Evolutionary conservation across 2,113 vertebrate genomes (phyloP), one percentile per base, ranked within the genome.

Genomic region (Pseudolaguvia tuberculata): DNA sequence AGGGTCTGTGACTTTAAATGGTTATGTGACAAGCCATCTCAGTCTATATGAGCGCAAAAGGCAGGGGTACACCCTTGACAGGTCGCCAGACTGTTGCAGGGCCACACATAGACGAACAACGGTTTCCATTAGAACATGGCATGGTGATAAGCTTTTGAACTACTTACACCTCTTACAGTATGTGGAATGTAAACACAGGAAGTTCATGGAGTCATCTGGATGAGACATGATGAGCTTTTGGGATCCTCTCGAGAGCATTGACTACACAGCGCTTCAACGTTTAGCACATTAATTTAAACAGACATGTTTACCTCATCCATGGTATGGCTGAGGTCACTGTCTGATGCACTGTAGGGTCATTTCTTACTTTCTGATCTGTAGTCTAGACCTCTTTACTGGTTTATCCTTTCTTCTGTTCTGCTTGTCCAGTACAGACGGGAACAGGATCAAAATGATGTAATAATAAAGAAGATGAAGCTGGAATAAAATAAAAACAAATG

Each of bases 281-380:
- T 70, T 71, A 63, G 62, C 29, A 47, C 31, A 42, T n/a, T 58
- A 52, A 5, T n/a, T 70, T 61, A 57, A 76, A 68, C 63, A 69
- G 50, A 53, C 3, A 14, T 18, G 20, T 68, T n/a, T 25, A 68
- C 25, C 13, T 75, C 42, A 75, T 25, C 5, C 45, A 51, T 20
- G n/a, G 18, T 35, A 14, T 51, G 48, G 66, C 29, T 52, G 67
- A 70, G 27, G 18, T 61, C 56, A 70, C 57, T 27, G 70, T 31
- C 66, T 45, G 27, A 23, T 52, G 20, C 56, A 70, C 39, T 29
- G 17, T 29, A 7, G 61, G 67, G 47, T 45, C 29, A 59, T 76
- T 70, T 70, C 53, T 74, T 53, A 65, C 13, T 29, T 50, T 31
- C 27, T 18, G 47, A 51, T 50, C 47, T 20, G 15, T 25, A 51